Evolutionary conservation across 2,113 vertebrate species (phyloP), one percentile per base, ranked within the genome.

Genomic region (Archilochus colubris): DNA sequence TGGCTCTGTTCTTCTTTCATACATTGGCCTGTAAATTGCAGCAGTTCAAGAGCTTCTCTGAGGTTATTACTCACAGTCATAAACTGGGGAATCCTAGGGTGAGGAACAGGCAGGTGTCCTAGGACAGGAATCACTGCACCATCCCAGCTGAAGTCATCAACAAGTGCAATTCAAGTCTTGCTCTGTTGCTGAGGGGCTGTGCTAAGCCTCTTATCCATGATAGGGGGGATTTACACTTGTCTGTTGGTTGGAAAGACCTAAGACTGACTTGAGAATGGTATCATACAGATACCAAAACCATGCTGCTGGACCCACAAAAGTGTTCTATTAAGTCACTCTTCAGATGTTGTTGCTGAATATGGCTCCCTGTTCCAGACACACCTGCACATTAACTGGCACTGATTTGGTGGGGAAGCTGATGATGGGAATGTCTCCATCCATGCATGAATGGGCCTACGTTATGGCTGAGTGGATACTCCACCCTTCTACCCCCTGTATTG

Each of bases 261-360:
- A 85, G n/a, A 18, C 8, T 73, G 82, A 85, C 51, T 54, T 96
- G 62, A 91, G 73, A 94, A 92, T 81, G 55, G 96, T 43, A 69
- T 91, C 88, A 81, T 33, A 40, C 40, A 88, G 55, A 59, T 93
- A 72, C 68, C 63, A 91, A 91, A 97, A 90, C 8, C 53, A 68
- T 72, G 53, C 75, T 91, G 59, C 54, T 93, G 46, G 46, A 87
- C 84, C 61, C 82, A 90, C 53, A 62, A 76, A 92, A 93, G 63
- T 1, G 68, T 92, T 93, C 74, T 96, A 95, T 27, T 48, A 86
- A 93, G 82, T 93, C 30, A 63, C 53, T 94, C 72, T 95, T 20
- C 54, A 82, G 88, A 75, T 93, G 69, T 27, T 68, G 48, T 70
- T 95, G 79, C 87, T 96, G 94, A 94, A 77, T 93, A 79, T 82